Evolutionary conservation across 1,140 invertebrate species (phyloP), one percentile per base, ranked within the genome.

Genomic region (Halictus rubicundus): DNA sequence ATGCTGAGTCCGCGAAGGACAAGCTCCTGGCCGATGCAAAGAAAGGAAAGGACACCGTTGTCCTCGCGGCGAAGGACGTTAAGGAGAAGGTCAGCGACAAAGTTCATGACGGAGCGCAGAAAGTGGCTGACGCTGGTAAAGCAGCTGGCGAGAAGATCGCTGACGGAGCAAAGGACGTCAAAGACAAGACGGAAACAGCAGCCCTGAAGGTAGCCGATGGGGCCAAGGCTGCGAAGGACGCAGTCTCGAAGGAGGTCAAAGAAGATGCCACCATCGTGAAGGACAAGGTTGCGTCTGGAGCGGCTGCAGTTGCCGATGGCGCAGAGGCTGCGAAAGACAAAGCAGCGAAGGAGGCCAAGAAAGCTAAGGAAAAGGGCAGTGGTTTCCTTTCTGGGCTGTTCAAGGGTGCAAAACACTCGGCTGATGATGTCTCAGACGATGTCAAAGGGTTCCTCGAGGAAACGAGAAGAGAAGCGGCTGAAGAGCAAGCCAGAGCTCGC

Each of bases 351-450:
- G 88, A 78, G 21, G 66, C 59, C 0, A 87, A 84, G 52, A 87
- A 90, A 9, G 63, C 73, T 0, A 88, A 89, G 2, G 79, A 87
- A 4, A 87, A 87, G 59, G 49, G 64, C 10, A 69, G 83, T 39
- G 82, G 88, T 5, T 88, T 88, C 23, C 19, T 88, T 0, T 89
- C 88, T 7, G 86, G 82, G 0, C 75, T 89, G 6, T 82, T 89
- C 8, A 89, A 89, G 46, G 85, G 83, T 7, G 82, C 81, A 0
- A 90, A 89, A 32, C 85, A 90, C 46, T 87, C 90, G 1, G 88
- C 88, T 12, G 90, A 91, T 25, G 91, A 92, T 14, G 84, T 89
- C 3, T 88, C 90, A 0, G 91, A 90, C 32, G 90, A 91, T 0
- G 85, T 92, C 6, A 89, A 88, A 46, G 91, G 93, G 63, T 90